phyloP scores from a whole-genome alignment of 2,888 invertebrate species.

The Mycalesis mineus region DNA sequence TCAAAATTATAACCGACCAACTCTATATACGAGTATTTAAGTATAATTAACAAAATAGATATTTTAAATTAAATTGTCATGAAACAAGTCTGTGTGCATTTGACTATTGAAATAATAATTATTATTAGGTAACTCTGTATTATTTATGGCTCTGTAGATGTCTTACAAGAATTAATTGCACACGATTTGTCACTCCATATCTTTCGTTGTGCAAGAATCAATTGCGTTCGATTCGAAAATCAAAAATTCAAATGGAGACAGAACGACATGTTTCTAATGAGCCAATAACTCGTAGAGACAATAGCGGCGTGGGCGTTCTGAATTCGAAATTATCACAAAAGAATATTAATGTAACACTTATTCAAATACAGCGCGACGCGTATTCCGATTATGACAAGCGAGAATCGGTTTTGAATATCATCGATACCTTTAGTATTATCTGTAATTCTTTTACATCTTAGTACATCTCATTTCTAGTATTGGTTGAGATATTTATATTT shows the following conservation, averaged over 20 bases:
- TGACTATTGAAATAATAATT: background rate
- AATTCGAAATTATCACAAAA: constrained; percentile 75
- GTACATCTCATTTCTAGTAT: too few species aligned
- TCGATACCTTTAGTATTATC: too few species aligned
- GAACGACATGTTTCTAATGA: constrained; percentile 73
- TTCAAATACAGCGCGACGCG: constrained; percentile 63
- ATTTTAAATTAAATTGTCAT: background rate
- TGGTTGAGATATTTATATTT: too few species aligned
- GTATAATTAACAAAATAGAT: background rate
- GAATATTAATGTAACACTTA: constrained; percentile 77
- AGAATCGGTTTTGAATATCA: constrained; percentile 12
- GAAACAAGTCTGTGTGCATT: background rate
- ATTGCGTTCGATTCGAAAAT: constrained; percentile 70
- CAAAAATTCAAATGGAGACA: constrained; percentile 71
- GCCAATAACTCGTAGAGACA: constrained; percentile 75
- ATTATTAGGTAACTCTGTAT: background rate
- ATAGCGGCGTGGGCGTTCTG: constrained; percentile 71
- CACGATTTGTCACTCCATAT: constrained; percentile 45
- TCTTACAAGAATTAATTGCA: background rate
- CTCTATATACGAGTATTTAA: background rate
- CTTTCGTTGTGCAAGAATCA: constrained; percentile 50
- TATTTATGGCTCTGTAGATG: background rate
- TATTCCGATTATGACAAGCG: constrained; percentile 27
- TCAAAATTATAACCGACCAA: background rate
- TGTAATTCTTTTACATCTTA: too few species aligned